Evolutionary conservation across 2,888 invertebrate species (phyloP).

Genomic region (Tricholauxania praeusta): DNA sequence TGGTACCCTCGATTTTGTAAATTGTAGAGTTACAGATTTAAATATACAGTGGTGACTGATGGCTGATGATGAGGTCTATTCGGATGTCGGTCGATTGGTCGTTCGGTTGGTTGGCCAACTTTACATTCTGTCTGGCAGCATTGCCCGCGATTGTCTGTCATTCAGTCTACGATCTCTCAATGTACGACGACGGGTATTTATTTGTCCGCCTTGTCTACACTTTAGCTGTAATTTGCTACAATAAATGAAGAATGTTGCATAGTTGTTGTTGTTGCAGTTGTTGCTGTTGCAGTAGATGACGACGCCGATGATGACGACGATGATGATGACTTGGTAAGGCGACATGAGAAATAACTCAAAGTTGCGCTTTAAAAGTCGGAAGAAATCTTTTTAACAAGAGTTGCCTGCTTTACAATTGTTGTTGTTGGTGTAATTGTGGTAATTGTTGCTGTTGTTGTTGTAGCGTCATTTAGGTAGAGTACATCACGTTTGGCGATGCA

Average conservation of each 20-base stretch:
- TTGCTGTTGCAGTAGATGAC: neutral
- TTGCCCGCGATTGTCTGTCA: neutral
- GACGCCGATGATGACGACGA: no score
- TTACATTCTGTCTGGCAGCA: neutral
- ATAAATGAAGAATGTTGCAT: no score
- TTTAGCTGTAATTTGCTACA: constrained; percentile 13
- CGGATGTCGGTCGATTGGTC: no score
- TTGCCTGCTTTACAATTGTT: neutral
- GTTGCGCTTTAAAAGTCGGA: constrained; percentile 23
- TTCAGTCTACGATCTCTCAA: neutral
- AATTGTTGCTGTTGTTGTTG: constrained; percentile 12
- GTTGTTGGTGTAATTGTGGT: constrained; percentile 5
- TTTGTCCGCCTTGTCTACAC: constrained; percentile 1
- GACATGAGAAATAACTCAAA: constrained; percentile 30
- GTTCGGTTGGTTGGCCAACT: no score
- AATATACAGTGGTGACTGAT: neutral
- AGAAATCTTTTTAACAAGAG: constrained; percentile 8
- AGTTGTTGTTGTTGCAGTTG: constrained; percentile 1
- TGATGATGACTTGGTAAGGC: neutral
- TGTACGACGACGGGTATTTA: neutral
- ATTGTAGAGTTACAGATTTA: constrained; percentile 3
- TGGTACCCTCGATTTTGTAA: neutral
- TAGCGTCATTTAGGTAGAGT: constrained; percentile 55
- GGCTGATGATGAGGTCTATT: no score
- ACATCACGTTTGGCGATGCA: constrained; percentile 62